Conservation (phyloP, 1,140 invertebrate genomes). For the Sycophila sp. region DNA sequence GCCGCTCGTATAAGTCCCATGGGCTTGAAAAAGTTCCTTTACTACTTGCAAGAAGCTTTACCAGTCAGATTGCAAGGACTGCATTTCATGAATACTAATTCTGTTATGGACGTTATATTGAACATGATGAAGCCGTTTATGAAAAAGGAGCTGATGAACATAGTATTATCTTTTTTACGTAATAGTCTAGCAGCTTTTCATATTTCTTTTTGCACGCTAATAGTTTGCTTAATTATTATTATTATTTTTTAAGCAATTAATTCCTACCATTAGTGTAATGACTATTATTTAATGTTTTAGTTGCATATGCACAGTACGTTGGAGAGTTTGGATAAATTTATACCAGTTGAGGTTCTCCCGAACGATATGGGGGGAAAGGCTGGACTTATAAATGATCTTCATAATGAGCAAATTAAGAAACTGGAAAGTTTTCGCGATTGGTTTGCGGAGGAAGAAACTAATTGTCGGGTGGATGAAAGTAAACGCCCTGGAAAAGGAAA, state of each 20-base stretch:
- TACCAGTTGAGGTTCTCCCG: conserved; percentile 67
- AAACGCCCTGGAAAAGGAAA: no score
- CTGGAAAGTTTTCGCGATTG: conserved; percentile 67
- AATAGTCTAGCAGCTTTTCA: no score
- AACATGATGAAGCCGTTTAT: conserved; percentile 75
- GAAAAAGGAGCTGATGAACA: conserved; percentile 73
- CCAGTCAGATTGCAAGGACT: conserved; percentile 74
- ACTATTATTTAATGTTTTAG: conserved; percentile 50
- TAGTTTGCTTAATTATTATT: neutral
- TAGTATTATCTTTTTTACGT: no score
- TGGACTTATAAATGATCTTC: conserved; percentile 59
- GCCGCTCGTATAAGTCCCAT: conserved; percentile 69
- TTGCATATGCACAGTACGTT: conserved; percentile 61
- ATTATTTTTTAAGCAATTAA: no score
- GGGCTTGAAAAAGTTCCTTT: conserved; percentile 72
- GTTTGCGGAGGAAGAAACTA: no score
- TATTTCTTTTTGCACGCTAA: no score
- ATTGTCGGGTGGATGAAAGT: no score
- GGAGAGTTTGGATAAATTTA: conserved; percentile 57
- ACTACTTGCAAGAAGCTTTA: conserved; percentile 74
- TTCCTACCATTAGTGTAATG: neutral
- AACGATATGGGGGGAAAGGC: conserved; percentile 69
- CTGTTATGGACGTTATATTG: conserved; percentile 75
- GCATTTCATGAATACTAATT: conserved; percentile 75
- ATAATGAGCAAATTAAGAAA: conserved; percentile 59